Evolutionary conservation across 2,888 invertebrate species (phyloP).

Genomic region (Sphecodes monilicornis): DNA sequence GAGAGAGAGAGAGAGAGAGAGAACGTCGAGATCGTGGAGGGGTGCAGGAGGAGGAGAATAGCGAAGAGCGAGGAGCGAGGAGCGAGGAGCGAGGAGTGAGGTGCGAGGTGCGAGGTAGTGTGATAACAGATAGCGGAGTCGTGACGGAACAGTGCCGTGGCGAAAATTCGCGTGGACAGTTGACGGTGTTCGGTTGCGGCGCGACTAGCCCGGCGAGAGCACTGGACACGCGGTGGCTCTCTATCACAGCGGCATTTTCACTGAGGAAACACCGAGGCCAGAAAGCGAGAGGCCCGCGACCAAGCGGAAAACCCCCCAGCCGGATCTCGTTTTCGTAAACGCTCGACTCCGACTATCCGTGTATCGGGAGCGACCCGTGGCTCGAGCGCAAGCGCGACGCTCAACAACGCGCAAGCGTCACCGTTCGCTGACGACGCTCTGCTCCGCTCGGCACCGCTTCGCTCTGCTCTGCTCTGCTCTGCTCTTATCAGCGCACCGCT

Average conservation of each 20-base stretch:
- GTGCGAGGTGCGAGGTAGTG: slow-evolving; percentile 2
- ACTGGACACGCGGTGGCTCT: slow-evolving; percentile 70
- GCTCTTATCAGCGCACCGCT: slow-evolving; percentile 72
- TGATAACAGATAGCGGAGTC: slow-evolving; percentile 25
- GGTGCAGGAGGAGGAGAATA: not conserved
- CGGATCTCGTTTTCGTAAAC: slow-evolving; percentile 74
- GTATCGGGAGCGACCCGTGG: slow-evolving; percentile 69
- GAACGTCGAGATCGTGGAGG: not conserved
- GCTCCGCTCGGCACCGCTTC: slow-evolving; percentile 71
- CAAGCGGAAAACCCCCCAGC: slow-evolving; percentile 65
- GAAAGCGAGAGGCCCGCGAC: slow-evolving; percentile 61
- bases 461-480: slow-evolving; percentile 6
- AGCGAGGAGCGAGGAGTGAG: not conserved
- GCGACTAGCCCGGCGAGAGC: slow-evolving; percentile 64
- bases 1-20: slow-evolving; percentile 8
- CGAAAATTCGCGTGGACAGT: slow-evolving; percentile 36
- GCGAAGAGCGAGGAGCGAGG: not conserved
- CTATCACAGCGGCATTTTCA: slow-evolving; percentile 77
- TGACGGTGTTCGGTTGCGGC: slow-evolving; percentile 52
- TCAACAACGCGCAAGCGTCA: slow-evolving; percentile 61
- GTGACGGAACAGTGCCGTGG: slow-evolving; percentile 14
- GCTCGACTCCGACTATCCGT: slow-evolving; percentile 68
- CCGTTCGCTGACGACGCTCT: slow-evolving; percentile 54
- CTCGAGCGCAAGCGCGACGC: slow-evolving; percentile 74
- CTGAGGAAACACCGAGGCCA: slow-evolving; percentile 63